These are phyloP conservation scores for Arnoldichthys spilopterus DNA, from an alignment of 2,797 vertebrate species.

Conservation along the genomic window DNA sequence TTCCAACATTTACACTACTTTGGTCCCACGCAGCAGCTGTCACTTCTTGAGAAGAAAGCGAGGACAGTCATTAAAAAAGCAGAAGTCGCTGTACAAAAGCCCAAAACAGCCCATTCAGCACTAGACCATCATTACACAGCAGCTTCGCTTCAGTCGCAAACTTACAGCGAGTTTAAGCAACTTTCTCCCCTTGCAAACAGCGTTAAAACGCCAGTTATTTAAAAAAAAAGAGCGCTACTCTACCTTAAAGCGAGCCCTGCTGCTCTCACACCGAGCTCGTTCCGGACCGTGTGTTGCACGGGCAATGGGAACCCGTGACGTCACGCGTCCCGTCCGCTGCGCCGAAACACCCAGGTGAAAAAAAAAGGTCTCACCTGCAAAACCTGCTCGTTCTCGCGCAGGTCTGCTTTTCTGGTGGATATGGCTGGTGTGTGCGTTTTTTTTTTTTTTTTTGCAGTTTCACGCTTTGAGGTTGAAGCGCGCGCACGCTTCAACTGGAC, in stretches of 20 bases:
- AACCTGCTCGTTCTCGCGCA: not conserved
- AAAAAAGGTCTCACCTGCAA: not conserved
- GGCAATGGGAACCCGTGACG: not conserved
- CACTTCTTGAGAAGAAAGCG: too few species aligned
- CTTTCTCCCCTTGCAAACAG: not conserved
- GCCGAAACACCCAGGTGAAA: not conserved
- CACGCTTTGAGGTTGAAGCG: too few species aligned
- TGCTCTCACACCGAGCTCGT: not conserved
- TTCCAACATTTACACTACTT: too few species aligned
- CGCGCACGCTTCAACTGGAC: too few species aligned
- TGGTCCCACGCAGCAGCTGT: too few species aligned
- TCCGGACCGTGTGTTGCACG: not conserved
- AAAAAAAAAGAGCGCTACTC: not conserved
- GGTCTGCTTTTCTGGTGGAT: not conserved
- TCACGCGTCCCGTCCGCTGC: not conserved
- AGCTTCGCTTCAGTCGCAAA: not conserved
- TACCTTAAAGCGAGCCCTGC: not conserved
- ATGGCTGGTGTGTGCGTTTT: not conserved
- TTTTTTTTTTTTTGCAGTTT: not conserved
- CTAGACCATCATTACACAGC: not conserved
- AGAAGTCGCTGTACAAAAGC: too few species aligned
- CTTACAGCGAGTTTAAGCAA: too few species aligned
- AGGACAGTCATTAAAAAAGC: too few species aligned
- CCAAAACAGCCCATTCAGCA: too few species aligned
- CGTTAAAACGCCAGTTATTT: not conserved